A percentile compares a stretch with the other conserved stretches of the same genome.
phyloP scores from a whole-genome alignment of 2,113 vertebrate species.

The Barnardius zonarius region DNA sequence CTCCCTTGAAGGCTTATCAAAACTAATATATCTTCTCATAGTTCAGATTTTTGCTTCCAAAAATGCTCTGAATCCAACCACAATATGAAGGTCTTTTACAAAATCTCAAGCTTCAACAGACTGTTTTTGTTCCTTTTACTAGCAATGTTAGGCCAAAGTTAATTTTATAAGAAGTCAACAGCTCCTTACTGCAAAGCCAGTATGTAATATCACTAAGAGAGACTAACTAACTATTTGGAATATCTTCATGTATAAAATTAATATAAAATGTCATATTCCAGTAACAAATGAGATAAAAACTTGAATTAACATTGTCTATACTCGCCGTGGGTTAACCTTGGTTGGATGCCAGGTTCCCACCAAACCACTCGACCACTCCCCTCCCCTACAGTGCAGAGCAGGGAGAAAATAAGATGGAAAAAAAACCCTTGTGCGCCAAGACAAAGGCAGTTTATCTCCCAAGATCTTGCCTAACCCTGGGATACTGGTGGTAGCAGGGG shows the following conservation, averaged over 20 bases:
- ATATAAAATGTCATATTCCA: neutral
- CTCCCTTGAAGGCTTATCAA: slow-evolving; percentile 22
- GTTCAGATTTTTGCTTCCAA: neutral
- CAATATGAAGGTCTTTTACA: neutral
- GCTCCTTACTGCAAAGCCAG: neutral
- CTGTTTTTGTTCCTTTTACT: neutral
- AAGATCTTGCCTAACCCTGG: neutral
- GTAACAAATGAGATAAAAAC: neutral
- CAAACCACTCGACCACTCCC: neutral
- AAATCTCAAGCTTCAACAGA: neutral
- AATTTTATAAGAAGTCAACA: neutral
- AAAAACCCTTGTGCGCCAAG: neutral
- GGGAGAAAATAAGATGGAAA: neutral
- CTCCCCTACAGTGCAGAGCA: neutral
- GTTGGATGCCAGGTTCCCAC: neutral
- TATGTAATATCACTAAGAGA: neutral
- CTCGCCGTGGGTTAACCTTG: neutral
- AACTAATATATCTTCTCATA: neutral
- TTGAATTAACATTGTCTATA: neutral
- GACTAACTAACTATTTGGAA: neutral
- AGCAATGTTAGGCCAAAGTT: neutral
- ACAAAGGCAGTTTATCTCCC: neutral
- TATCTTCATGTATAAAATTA: neutral
- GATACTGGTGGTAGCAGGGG: too few relatives aligned
- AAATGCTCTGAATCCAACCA: neutral